Evolutionary conservation across 1,140 invertebrate genomes (phyloP).

Genomic region (Metopolophium dirhodum): DNA sequence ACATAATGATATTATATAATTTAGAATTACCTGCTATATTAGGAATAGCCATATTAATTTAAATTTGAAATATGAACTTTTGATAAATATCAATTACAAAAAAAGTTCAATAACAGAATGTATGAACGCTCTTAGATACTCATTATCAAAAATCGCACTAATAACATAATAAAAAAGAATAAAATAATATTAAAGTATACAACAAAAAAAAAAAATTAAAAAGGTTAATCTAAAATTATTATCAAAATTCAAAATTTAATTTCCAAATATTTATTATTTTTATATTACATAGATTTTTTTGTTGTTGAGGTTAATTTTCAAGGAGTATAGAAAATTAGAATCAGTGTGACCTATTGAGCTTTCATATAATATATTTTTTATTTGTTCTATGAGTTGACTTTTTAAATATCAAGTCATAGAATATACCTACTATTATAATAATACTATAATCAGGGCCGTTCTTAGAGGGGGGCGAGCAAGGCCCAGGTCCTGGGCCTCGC

Average conservation of each 20-base stretch:
- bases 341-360: neutral
- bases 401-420: neutral
- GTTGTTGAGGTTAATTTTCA: neutral
- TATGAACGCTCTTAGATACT: neutral
- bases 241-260: slow-evolving; percentile 26
- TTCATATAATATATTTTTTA: neutral
- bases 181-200: neutral
- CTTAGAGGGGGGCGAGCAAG: too few relatives aligned
- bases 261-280: neutral
- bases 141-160: neutral
- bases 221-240: neutral
- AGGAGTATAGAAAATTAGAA: slow-evolving; percentile 22
- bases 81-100: neutral
- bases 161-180: neutral
- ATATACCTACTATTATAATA: too few relatives aligned
- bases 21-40: slow-evolving; percentile 38
- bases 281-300: neutral
- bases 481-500: too few relatives aligned
- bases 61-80: neutral
- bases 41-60: slow-evolving; percentile 19
- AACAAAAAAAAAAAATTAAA: neutral
- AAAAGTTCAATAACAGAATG: neutral
- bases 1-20: neutral
- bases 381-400: neutral
- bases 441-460: too few relatives aligned